These are phyloP conservation scores for Ladona fulva DNA, from an alignment of 1,140 invertebrate species.

Conservation along the genomic window DNA sequence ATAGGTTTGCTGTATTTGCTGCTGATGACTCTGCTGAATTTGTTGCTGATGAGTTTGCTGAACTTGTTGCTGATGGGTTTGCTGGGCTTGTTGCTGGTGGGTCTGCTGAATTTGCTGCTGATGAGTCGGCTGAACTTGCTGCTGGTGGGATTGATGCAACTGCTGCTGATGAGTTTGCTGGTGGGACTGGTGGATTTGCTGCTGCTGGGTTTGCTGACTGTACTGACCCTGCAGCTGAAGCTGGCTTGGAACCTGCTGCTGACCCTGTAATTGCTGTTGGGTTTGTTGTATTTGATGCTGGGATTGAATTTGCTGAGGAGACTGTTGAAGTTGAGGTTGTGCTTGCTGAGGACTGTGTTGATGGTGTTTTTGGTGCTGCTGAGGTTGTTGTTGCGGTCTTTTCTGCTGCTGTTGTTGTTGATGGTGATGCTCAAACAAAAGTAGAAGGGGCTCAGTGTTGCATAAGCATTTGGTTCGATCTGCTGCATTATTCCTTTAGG, in stretches of 20 bases:
- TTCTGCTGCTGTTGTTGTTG: not conserved
- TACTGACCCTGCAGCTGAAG: not conserved
- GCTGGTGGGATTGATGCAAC: not conserved
- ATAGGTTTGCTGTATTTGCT: not conserved
- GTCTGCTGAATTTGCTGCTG: not conserved
- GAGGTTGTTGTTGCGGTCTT: not conserved
- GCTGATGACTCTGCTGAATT: not conserved
- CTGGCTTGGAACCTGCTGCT: not conserved
- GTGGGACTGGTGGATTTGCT: not conserved
- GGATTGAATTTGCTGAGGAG: not conserved
- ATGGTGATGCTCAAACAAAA: not conserved
- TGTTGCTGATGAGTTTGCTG: not conserved
- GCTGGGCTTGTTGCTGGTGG: not conserved
- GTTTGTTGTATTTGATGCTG: not conserved
- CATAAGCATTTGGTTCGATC: not conserved
- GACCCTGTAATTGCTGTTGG: not conserved
- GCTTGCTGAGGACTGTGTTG: not conserved
- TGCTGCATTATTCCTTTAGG: not conserved
- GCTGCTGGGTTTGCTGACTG: not conserved
- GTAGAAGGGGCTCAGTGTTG: slow-evolving; percentile 2
- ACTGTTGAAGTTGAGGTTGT: not conserved
- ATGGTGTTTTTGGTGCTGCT: not conserved
- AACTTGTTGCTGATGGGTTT: not conserved
- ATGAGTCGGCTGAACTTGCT: not conserved
- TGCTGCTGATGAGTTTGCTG: not conserved